Conservation (phyloP, 2,888 invertebrate genomes). For the Anagyrus pseudococci region DNA sequence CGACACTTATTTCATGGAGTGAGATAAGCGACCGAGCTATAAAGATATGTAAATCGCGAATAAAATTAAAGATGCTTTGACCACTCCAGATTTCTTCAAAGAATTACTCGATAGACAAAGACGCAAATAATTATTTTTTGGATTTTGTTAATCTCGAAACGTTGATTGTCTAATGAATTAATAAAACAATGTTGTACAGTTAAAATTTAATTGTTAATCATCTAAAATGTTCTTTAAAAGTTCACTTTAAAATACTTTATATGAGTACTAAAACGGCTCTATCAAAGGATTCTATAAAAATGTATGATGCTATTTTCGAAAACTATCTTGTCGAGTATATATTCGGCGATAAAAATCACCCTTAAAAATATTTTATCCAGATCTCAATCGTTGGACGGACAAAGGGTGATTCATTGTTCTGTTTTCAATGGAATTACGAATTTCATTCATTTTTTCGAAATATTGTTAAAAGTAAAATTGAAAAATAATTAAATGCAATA, state of each 20-base stretch:
- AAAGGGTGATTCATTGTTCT: conserved; percentile 25
- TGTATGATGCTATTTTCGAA: conserved; percentile 1
- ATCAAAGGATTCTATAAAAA: conserved; percentile 21
- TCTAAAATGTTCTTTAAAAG: no score
- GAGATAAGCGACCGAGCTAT: conserved; percentile 43
- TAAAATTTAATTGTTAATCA: no score
- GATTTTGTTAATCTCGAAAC: neutral
- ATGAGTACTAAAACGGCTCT: no score
- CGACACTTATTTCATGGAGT: conserved; percentile 39
- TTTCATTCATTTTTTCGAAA: conserved; percentile 20
- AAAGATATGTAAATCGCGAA: conserved; percentile 45
- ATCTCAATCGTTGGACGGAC: conserved; percentile 34
- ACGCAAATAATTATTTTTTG: conserved; percentile 27
- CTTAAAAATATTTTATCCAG: conserved; percentile 34
- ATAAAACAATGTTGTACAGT: no score
- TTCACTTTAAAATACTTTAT: no score
- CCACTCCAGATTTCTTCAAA: conserved; percentile 29
- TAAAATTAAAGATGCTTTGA: conserved; percentile 40
- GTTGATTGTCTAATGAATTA: conserved; percentile 29
- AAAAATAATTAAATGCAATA: conserved; percentile 22
- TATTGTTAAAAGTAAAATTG: no score
- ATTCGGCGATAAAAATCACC: conserved; percentile 27
- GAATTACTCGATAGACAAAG: conserved; percentile 40
- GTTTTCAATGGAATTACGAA: neutral
- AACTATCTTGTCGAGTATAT: no score